Base-by-base conservation (phyloP, 2,888 invertebrate species). In the Heliconius hortense region DNA sequence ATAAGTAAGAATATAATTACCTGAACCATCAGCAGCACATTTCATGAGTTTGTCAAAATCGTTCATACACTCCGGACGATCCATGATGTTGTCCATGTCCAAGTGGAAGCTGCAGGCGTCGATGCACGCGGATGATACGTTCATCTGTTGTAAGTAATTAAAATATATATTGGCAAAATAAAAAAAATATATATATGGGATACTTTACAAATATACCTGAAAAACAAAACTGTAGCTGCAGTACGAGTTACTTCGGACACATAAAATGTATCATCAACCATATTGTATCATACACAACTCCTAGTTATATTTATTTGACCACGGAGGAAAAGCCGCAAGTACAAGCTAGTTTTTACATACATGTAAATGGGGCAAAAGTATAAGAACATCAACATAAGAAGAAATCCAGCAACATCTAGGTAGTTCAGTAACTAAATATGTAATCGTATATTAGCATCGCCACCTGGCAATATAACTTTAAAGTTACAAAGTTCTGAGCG, bases 31-130 rank as follows among this genome's bases (percentile, higher is more conserved):
- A 1, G 97, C 97, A 0, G 97, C 97, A 84, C 98, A 98, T 84
- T 96, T 96, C 97, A 97, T 97, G 72, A 97, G 92, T 84, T 97
- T 97, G 86, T 97, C 96, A 85, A 97, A 97, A 89, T 97, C 97
- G 77, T 95, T 95, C 85, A 97, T 95, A 87, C 97, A 98, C 85
- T 97, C 96, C 0, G 97, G 96, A 66, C 96, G 95, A 89, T 97
- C 96, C 87, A 97, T 96, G 67, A 97, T 96, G 71, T 96, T 96
- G 86, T 97, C 97, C 87, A 97, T 96, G 85, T 97, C 97, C 73
- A 97, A 90, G 84, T 97, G 97, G 91, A 97, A 97, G 76, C 96
- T 96, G 91, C 98, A 98, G 26, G 98, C 97, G 84, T 97, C 96
- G 89, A 97, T 96, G 84, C 98, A 98, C 0, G 95, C 84, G 0